phyloP scores from a whole-genome alignment of 2,888 invertebrate genomes.

The Caenorhabditis sulstoni region DNA sequence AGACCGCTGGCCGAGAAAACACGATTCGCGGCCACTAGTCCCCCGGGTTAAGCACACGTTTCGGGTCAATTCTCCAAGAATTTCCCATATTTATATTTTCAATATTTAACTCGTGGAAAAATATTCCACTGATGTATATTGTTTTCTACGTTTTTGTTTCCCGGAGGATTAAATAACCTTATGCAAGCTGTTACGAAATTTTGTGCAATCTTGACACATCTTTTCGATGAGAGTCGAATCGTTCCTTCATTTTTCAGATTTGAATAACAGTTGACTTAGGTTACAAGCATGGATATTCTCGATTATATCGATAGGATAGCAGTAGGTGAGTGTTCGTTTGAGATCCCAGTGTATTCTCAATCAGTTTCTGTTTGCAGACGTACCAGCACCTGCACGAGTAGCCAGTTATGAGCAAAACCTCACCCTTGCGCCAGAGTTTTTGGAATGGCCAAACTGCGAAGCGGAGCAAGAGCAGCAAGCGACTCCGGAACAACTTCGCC shows the following conservation, averaged over 20 bases:
- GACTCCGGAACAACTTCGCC: slow-evolving; percentile 4
- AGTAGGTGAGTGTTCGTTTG: slow-evolving; percentile 20
- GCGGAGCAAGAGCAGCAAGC: slow-evolving; percentile 20
- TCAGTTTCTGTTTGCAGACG: slow-evolving; percentile 18
- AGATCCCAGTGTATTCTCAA: background rate
- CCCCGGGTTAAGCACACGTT: background rate
- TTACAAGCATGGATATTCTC: slow-evolving; percentile 33
- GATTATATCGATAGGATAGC: slow-evolving; percentile 42
- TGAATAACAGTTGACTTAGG: slow-evolving; percentile 10
- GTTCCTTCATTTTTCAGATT: slow-evolving; percentile 1
- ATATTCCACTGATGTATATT: too few relatives aligned
- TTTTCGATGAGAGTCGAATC: background rate
- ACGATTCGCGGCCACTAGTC: background rate
- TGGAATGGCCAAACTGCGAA: slow-evolving; percentile 57
- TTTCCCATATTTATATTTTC: too few relatives aligned
- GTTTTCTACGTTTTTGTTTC: too few relatives aligned
- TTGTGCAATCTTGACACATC: slow-evolving; percentile 20
- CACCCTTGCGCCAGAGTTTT: slow-evolving; percentile 16
- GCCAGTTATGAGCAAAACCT: slow-evolving; percentile 16
- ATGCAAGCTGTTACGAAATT: slow-evolving; percentile 35
- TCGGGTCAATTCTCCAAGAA: too few relatives aligned
- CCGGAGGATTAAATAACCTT: slow-evolving; percentile 6
- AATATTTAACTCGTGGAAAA: too few relatives aligned
- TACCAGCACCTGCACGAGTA: slow-evolving; percentile 27
- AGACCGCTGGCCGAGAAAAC: too few relatives aligned